These are phyloP conservation scores for Pectinophora gossypiella DNA, from an alignment of 1,140 invertebrate species.

Conservation along the genomic window DNA sequence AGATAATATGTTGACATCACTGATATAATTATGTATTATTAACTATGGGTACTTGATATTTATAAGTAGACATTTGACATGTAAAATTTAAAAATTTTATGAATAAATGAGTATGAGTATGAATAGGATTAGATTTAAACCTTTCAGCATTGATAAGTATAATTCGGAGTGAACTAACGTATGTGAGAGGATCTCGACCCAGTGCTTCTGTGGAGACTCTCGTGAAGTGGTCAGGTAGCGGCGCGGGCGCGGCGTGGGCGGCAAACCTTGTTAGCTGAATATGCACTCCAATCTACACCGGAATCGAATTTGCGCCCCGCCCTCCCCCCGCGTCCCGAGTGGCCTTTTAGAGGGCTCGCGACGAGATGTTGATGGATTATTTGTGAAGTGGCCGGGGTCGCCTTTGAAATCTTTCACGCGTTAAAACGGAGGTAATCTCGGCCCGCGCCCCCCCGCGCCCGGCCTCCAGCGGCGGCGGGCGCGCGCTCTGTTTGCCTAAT, in stretches of 20 bases:
- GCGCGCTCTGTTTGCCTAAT: constrained; percentile 62
- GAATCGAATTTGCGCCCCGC: constrained; percentile 65
- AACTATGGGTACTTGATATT: too few relatives aligned
- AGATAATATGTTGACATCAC: too few relatives aligned
- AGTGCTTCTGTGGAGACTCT: too few relatives aligned
- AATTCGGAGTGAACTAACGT: too few relatives aligned
- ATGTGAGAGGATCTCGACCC: too few relatives aligned
- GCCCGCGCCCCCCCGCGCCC: constrained; percentile 24
- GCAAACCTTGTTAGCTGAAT: constrained; percentile 58
- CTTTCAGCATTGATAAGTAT: too few relatives aligned
- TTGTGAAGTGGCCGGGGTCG: constrained; percentile 62
- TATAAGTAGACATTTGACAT: too few relatives aligned
- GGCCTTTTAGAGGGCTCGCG: constrained; percentile 32
- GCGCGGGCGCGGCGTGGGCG: constrained; percentile 1
- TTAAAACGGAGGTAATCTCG: constrained; percentile 71
- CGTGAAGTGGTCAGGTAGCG: not conserved
- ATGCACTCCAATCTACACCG: constrained; percentile 62
- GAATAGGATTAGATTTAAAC: too few relatives aligned
- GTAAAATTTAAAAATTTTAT: too few relatives aligned
- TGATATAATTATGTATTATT: too few relatives aligned
- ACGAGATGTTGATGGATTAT: constrained; percentile 68
- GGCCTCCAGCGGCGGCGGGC: not conserved
- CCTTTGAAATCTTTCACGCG: constrained; percentile 71
- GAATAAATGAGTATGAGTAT: too few relatives aligned
- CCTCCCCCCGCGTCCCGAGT: constrained; percentile 21